Evolutionary conservation across 2,113 vertebrate genomes (phyloP), one percentile per base, ranked within the genome.

Genomic region (Tachysurus vachellii): DNA sequence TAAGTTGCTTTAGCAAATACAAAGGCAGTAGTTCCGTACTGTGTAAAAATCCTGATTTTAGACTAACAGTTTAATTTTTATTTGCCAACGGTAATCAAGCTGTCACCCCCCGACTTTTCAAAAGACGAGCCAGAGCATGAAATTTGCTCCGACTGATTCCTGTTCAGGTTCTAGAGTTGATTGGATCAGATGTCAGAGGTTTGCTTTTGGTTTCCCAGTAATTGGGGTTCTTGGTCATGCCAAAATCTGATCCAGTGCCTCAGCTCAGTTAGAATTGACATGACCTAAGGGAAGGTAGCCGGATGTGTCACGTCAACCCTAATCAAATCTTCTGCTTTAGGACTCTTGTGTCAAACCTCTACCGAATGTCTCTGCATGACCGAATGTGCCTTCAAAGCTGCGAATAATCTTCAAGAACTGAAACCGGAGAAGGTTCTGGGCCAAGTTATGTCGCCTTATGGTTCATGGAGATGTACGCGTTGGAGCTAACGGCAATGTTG

Each of bases 281-380:
- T 53, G 54, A 53, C n/a, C 42, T 50, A 76, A 16, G 47, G 50
- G 50, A 42, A 85, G 75, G 31, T 31, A n/a, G 50, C 77, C 87
- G 75, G 68, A 81, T 83, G 28, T 70, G 79, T 86, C 62, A 64
- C 79, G 87, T 89, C 90, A 86, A 81, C 68, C 44, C 62, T 84
- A 90, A 89, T 91, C 85, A 89, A 71, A 89, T 89, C 86, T 88
- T 70, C 26, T 31, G 50, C 36, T 81, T 75, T n/a, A 57, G 50
- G 66, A 42, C 8, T 66, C 2, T 21, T 83, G 36, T 21, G 61
- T 53, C 53, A 70, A 80, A 64, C 31, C 82, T 56, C 47, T 73
- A 84, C 19, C 86, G 82, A 81, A 84, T 88, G 85, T 59, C 85
- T 87, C 50, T 64, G 54, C 84, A 54, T 87, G 77, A 12, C 4